phyloP scores from a whole-genome alignment of 2,113 vertebrate species.

The Python bivittatus region DNA sequence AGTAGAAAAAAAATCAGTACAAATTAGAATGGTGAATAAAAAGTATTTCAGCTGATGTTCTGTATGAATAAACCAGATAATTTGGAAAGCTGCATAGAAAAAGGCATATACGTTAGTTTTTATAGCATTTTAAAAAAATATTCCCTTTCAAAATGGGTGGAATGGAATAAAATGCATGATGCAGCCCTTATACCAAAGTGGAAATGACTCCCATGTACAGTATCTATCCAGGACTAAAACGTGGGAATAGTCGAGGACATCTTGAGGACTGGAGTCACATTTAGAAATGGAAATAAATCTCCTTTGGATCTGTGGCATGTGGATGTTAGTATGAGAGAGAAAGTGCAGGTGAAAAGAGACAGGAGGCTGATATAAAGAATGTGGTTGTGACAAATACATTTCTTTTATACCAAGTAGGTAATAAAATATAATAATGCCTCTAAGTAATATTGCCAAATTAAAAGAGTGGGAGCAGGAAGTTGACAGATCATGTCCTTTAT shows the following conservation, averaged over 20 bases:
- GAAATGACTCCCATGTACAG: neutral
- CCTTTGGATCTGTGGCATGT: neutral
- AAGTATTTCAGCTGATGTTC: neutral
- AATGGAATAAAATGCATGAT: neutral
- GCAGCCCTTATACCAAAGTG: neutral
- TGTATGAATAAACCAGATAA: neutral
- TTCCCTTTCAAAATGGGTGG: neutral
- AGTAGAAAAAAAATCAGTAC: neutral
- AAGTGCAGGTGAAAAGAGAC: neutral
- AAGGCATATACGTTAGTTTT: neutral
- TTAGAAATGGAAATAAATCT: neutral
- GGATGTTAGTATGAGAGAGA: neutral
- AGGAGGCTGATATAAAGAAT: neutral
- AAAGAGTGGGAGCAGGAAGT: neutral
- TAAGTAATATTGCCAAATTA: neutral
- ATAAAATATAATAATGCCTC: neutral
- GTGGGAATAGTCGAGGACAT: neutral
- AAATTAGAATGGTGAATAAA: neutral
- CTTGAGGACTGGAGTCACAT: neutral
- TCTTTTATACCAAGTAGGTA: neutral
- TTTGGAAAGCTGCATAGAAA: neutral
- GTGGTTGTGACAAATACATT: neutral
- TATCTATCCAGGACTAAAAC: neutral
- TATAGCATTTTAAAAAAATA: neutral
- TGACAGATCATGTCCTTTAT: neutral